These are phyloP conservation scores for Ascidia mentula DNA, from an alignment of 23 tunicate genomes.

Conservation along the genomic window DNA sequence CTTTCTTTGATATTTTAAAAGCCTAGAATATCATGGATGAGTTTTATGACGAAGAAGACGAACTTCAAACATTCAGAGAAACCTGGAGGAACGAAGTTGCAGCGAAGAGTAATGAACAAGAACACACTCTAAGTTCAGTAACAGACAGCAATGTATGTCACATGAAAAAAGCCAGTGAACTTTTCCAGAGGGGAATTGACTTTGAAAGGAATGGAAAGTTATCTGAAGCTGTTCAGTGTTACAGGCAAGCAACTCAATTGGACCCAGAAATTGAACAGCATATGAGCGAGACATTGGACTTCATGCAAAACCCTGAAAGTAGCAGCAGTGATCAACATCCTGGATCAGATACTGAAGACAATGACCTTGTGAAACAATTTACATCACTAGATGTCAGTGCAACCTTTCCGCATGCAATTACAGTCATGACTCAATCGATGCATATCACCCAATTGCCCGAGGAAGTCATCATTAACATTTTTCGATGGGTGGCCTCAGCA, in stretches of 20 bases:
- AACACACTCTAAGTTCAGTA: neutral
- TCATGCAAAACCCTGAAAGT: neutral
- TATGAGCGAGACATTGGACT: neutral
- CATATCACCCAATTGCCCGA: constrained; percentile 43
- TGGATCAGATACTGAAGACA: neutral
- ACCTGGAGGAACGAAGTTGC: constrained; percentile 52
- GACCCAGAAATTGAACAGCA: constrained; percentile 59
- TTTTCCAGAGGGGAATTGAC: constrained; percentile 39
- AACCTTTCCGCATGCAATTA: neutral
- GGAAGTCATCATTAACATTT: constrained; percentile 29
- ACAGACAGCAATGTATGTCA: neutral
- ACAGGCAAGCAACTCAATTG: constrained; percentile 32
- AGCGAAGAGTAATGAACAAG: constrained; percentile 14
- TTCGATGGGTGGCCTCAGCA: constrained; percentile 56
- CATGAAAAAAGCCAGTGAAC: constrained; percentile 14
- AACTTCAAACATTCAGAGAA: constrained; percentile 39
- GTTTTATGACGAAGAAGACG: neutral
- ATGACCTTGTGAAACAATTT: neutral
- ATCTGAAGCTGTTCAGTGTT: constrained; percentile 33
- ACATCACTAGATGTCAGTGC: neutral
- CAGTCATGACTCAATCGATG: neutral
- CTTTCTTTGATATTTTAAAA: neutral
- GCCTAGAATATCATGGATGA: neutral
- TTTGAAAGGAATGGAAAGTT: constrained; percentile 50
- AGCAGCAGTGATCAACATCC: neutral